Base-by-base conservation (phyloP, 2,797 vertebrate genomes). In the Todus mexicanus region DNA sequence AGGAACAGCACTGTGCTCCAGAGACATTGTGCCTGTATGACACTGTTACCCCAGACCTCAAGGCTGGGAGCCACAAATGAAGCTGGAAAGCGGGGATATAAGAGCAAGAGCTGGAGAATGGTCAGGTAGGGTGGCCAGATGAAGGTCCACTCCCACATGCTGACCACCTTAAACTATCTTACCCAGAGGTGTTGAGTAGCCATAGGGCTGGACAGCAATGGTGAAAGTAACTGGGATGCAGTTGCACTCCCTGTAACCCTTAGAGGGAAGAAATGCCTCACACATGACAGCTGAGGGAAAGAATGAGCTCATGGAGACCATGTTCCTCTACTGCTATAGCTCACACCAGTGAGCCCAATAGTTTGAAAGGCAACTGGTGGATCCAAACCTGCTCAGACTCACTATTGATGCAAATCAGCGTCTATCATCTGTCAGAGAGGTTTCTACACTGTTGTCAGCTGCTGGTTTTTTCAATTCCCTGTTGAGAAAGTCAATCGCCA, bases 401-500 rank as follows among this genome's bases (percentile, higher is more conserved):
- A 10, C 26, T 21, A 0, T 1, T 22, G 38, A 15, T 21, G 8
- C 6, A 3, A 60, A 66, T 9, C 45, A 22, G 23, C n/a, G 10
- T 37, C 35, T 20, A 20, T 48, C 29, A 1, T 17, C 68, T 50
- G n/a, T 42, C 74, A 77, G 9, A 76, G 64, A 10, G 3, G 5
- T 20, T 61, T 64, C 45, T 74, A 48, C 37, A 60, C 15, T 53
- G 42, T 50, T 57, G 51, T 12, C 29, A 89, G 25, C 43, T 73
- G 27, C 22, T 27, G 33, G 0, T 5, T 76, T 88, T 81, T 70
- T 63, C 25, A 84, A 0, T 1, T 51, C 23, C 31, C 27, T 4
- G 0, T 29, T 63, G 19, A 77, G 47, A 25, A 80, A 91, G 20
- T 40, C 60, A 63, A 73, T 31, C 61, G 35, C 37, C 35, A 56